These are phyloP conservation scores for Bovichtus diacanthus DNA, from an alignment of 2,797 vertebrate species.

Conservation along the genomic window DNA sequence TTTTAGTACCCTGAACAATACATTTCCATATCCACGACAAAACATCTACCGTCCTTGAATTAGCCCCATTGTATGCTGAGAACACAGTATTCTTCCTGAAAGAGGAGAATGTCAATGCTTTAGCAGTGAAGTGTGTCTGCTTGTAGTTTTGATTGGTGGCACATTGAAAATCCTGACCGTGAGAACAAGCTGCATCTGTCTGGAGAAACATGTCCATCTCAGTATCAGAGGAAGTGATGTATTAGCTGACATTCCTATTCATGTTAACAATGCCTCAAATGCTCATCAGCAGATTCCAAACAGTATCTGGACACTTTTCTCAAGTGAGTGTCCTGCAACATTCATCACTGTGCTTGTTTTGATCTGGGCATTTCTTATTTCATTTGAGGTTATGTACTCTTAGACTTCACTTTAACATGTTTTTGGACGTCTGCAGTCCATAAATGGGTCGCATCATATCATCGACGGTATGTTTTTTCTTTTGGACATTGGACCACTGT, in stretches of 20 bases:
- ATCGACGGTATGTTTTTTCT: neutral
- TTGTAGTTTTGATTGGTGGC: slow-evolving; percentile 17
- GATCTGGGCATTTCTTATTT: neutral
- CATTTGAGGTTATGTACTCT: no score
- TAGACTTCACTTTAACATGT: no score
- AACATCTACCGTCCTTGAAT: neutral
- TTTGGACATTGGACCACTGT: neutral
- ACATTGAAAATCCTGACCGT: neutral
- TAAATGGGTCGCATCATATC: neutral
- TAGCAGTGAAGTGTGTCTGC: neutral
- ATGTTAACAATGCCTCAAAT: neutral
- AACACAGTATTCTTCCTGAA: neutral
- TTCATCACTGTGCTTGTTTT: neutral
- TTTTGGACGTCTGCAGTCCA: neutral
- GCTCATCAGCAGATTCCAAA: neutral
- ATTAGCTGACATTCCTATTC: neutral
- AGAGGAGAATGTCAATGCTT: neutral
- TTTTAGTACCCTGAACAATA: neutral
- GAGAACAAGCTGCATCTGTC: neutral
- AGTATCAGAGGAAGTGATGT: neutral
- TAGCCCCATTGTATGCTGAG: neutral
- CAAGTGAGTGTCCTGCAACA: neutral
- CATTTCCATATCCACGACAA: neutral
- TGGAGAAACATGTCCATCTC: neutral
- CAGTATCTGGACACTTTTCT: neutral